Percentiles rank a stretch among this genome's conserved stretches.
phyloP scores from a whole-genome alignment of 2,797 vertebrate genomes.

The Sciurus vulgaris region DNA sequence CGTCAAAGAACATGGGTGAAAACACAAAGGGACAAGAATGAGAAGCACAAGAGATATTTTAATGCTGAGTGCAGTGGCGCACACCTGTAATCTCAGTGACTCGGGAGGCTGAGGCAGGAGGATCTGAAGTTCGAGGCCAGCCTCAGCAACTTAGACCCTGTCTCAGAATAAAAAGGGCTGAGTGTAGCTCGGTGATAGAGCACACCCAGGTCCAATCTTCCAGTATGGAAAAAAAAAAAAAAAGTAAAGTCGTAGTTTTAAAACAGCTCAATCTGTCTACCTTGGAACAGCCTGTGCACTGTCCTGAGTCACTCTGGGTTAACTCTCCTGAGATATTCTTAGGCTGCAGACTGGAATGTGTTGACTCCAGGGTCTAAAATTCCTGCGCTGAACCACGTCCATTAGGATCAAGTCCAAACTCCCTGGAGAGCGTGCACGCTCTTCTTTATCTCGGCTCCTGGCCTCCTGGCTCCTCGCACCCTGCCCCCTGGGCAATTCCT shows the following conservation, averaged over 20 bases:
- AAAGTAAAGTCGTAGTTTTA: neutral
- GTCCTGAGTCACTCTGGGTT: too few species aligned
- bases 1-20: neutral
- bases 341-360: neutral
- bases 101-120: neutral
- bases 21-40: neutral
- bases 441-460: neutral
- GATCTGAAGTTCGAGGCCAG: neutral
- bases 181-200: neutral
- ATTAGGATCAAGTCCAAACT: neutral
- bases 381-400: too few species aligned
- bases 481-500: neutral
- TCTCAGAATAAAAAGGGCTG: neutral
- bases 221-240: neutral
- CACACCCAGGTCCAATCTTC: neutral
- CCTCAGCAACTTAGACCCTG: neutral
- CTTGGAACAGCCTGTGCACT: too few species aligned
- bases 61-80: neutral
- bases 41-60: fast-evolving
- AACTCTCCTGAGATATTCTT: neutral
- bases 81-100: neutral
- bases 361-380: neutral
- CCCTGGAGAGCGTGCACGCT: neutral
- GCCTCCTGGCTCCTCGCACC: neutral
- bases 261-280: neutral